Evolutionary conservation across 2,888 invertebrate species (phyloP), one percentile per base, ranked within the genome.

Genomic region (Noctua janthe): DNA sequence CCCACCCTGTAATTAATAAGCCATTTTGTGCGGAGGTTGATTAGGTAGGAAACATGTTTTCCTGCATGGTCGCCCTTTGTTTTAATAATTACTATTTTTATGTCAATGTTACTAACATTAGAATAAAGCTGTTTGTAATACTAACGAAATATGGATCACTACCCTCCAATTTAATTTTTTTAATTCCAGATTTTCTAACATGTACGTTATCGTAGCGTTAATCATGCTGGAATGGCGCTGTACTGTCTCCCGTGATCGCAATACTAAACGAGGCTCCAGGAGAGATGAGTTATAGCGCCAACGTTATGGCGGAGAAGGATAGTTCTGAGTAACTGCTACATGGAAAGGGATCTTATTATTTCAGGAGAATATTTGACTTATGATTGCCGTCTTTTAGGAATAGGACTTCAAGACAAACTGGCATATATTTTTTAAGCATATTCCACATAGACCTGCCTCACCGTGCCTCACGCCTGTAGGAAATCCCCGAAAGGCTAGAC

Each of bases 141-240:
- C 5, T 39, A 39, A 39, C 39, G 39, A 39, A 39, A 39, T 39
- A 5, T 39, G 39, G 39, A 39, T 39, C 39, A 39, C 39, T 39
- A 4, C 0, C 4, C 4, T 39, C 39, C 39, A 5, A 39, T 39
- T 39, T 35, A 1, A 29, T 35, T 39, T 39, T 39, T 39, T 39
- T 5, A 39, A 39, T 39, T 5, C 39, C 8, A 39, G 29, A 51
- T 66, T 79, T 79, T 86, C 51, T 79, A 76, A 79, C 70, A 85
- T 74, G 56, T 72, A 71, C 75, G n/a, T 7, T 29, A 43, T n/a
- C n/a, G n/a, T n/a, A n/a, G n/a, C n/a, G 70, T 83, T 78, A 86
- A 87, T 87, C 70, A 87, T 87, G 69, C 74, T 78, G 59, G 59
- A 83, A 80, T 67, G 35, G 23, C 51, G 47, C 64, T 77, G 77